Evolutionary conservation across 2,797 vertebrate species (phyloP), one percentile per base, ranked within the genome.

Genomic region (Chlorospingus semifuscus): DNA sequence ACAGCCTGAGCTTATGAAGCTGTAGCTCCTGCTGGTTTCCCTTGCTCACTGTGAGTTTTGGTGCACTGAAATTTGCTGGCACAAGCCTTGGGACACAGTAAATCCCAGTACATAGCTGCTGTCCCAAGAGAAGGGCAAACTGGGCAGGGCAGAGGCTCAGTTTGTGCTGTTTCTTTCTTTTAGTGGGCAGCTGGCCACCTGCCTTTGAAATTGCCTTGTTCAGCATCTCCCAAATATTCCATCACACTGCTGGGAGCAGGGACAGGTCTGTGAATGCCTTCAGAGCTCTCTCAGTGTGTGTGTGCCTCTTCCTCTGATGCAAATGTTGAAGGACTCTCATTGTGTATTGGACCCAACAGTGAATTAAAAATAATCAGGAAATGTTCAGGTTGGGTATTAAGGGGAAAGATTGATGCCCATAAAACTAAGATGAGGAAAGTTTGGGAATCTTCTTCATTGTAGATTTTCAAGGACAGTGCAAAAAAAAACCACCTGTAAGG

Each of bases 201-300:
- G 16, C 84, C 57, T n/a, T 3, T 65, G 83, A 37, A 56, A 59
- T 15, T n/a, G 59, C 11, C 59, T 76, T 44, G 59, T 46, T 93
- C 76, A 77, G 47, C 85, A 57, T 29, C 47, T 78, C 32, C 55
- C 56, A 15, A 16, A 19, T 30, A 8, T 44, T 37, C 64, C 63
- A 5, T 29, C 15, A 3, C 12, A 56, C 70, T 39, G 1, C 79
- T 81, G 77, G 77, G 57, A 83, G 84, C 89, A 84, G 70, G 37
- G 83, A 27, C 74, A 82, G 88, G 80, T 82, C 42, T 66, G 55
- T 56, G 59, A 91, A 94, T 76, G 77, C 94, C 93, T 94, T 66
- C 77, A 79, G 69, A 68, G 29, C 8, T 14, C 44, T 72, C 29
- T 49, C 47, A 16, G 36, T 66, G 26, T 41, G 26, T 41, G 50